These are phyloP conservation scores for Ellobius talpinus DNA, from an alignment of 2,113 vertebrate genomes.

Conservation along the genomic window DNA sequence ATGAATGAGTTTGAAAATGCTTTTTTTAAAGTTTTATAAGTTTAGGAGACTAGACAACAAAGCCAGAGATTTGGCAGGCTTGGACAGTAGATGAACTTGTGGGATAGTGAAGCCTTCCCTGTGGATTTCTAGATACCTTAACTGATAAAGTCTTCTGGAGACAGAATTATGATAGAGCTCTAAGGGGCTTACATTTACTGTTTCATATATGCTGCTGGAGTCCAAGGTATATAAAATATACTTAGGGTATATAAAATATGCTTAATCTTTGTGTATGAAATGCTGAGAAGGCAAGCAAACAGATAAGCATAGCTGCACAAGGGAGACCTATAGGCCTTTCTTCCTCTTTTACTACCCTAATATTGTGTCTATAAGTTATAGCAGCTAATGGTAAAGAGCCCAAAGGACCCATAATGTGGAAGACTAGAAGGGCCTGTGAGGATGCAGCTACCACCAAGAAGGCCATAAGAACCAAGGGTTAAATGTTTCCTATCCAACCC, in stretches of 20 bases:
- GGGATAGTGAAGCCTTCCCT: neutral
- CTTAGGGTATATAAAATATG: neutral
- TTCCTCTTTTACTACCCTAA: neutral
- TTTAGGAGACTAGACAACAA: neutral
- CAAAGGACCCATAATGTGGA: neutral
- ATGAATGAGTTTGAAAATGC: neutral
- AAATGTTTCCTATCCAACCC: slow-evolving; percentile 13
- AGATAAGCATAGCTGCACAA: neutral
- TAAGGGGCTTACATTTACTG: neutral
- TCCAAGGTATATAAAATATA: neutral
- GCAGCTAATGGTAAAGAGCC: neutral
- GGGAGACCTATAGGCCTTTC: neutral
- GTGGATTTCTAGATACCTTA: neutral
- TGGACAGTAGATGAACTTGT: too few relatives aligned
- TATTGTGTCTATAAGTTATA: neutral
- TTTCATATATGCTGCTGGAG: neutral
- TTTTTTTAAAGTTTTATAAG: neutral
- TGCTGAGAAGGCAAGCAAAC: neutral
- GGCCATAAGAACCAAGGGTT: neutral
- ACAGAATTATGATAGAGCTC: neutral
- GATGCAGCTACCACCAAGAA: neutral
- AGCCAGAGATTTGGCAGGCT: neutral
- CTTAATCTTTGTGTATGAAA: neutral
- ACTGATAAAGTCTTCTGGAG: neutral
- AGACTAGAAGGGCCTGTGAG: neutral